Evolutionary conservation across 2,113 vertebrate genomes (phyloP), one percentile per base, ranked within the genome.

Genomic region (Synchiropus splendidus): DNA sequence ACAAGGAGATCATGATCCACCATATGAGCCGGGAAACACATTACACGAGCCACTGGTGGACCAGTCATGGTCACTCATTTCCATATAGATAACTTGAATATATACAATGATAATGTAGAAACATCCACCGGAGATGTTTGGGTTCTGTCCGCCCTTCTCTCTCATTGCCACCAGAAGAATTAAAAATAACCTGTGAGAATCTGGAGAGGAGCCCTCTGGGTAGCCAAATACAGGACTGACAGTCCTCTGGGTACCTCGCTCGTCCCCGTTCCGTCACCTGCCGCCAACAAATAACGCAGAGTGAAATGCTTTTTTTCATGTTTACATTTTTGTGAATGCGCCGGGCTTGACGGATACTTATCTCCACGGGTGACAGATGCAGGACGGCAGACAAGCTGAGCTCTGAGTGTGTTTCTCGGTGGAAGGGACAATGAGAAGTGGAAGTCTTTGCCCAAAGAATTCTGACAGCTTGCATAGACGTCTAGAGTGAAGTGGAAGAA

Each of bases 201-300:
- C 41, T 58, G 30, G 34, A 58, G 31, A 30, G 15, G 35, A 58
- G 40, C 45, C 64, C 50, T 47, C 17, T 2, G 16, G 42, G 39
- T 39, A 31, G 15, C 9, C 11, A 17, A 38, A 21, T 27, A 48
- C 0, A 1, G 16, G 30, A 51, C 36, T 63, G 70, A 71, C 72
- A 68, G 64, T 8, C 16, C 31, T 9, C 52, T 51, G 70, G 51
- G 35, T 43, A 39, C 31, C 49, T 42, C 36, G 39, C 36, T 56
- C 34, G 18, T 10, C 36, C 41, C 51, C 51, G 41, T 18, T 35
- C 46, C 14, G 37, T 58, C 58, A 50, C 18, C 36, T 30, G 48
- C 16, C 35, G 33, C 37, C 42, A 62, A 59, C 45, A 57, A 51
- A 27, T 5, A 36, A 34, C 46, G 39, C 37, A 16, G 21, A 47